These are phyloP conservation scores for Lates japonicus DNA, from an alignment of 2,797 vertebrate genomes.

Conservation along the genomic window DNA sequence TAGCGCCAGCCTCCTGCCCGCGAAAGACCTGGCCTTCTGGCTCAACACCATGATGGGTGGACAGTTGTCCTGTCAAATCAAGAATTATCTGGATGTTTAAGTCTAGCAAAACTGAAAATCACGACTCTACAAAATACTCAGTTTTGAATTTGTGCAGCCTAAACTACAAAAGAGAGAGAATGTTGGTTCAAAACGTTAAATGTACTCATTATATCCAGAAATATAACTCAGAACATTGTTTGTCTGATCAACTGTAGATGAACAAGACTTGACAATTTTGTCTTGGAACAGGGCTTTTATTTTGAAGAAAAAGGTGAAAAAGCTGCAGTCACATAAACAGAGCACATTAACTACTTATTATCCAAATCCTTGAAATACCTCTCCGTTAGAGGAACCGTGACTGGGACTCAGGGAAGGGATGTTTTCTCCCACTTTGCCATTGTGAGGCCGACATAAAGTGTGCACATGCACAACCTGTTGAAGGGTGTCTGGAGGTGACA, in stretches of 20 bases:
- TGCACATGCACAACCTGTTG: constrained; percentile 63
- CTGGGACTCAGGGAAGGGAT: constrained; percentile 36
- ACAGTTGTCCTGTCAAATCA: neutral
- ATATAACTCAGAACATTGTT: too few species aligned
- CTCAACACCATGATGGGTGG: constrained; percentile 93
- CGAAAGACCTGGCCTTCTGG: constrained; percentile 97
- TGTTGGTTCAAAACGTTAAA: too few species aligned
- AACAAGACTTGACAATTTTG: too few species aligned
- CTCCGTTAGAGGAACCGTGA: constrained; percentile 12
- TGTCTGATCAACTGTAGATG: too few species aligned
- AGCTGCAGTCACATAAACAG: constrained; percentile 16
- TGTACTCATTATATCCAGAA: too few species aligned
- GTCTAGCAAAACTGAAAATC: neutral
- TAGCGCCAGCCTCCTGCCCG: constrained; percentile 93
- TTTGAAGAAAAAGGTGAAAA: constrained; percentile 13
- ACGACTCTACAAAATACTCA: neutral
- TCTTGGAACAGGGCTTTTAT: constrained; percentile 10
- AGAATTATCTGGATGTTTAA: neutral
- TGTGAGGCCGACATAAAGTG: constrained; percentile 45
- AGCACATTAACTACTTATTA: constrained; percentile 57
- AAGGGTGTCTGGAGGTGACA: constrained; percentile 38
- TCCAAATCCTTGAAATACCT: constrained; percentile 63
- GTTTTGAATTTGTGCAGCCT: neutral
- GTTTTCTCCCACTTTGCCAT: constrained; percentile 37
- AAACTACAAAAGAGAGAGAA: neutral